These are phyloP conservation scores for Alectura lathami DNA, from an alignment of 2,113 vertebrate genomes.

Conservation along the genomic window DNA sequence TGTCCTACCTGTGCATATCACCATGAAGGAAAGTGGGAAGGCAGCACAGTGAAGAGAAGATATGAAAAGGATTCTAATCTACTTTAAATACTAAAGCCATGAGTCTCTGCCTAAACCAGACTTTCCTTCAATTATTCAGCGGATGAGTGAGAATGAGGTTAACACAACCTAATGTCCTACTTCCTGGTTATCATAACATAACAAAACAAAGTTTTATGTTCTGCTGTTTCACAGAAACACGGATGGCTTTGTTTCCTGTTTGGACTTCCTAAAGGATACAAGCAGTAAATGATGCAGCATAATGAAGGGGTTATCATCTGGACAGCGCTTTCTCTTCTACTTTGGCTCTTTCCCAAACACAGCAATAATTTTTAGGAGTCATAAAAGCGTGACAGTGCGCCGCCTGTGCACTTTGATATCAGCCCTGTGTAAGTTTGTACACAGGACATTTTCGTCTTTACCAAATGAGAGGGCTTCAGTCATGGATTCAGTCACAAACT, in stretches of 20 bases:
- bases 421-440: not conserved
- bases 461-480: not conserved
- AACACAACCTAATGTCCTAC: not conserved
- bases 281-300: not conserved
- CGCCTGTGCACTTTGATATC: not conserved
- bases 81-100: not conserved
- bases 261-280: conserved; percentile 1
- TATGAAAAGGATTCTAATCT: not conserved
- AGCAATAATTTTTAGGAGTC: not conserved
- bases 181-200: not conserved
- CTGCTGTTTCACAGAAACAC: not conserved
- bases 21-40: not conserved
- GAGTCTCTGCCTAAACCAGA: not conserved
- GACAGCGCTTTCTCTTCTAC: not conserved
- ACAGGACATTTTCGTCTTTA: not conserved
- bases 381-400: fast-evolving
- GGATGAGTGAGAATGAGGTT: not conserved
- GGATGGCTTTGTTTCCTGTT: conserved; percentile 4
- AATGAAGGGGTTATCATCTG: not conserved
- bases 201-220: not conserved
- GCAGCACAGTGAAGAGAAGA: not conserved
- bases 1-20: not conserved
- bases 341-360: not conserved
- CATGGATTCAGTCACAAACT: not conserved
- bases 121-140: not conserved